Evolutionary conservation across 2,888 invertebrate genomes (phyloP).

Genomic region (Cantharis rustica): DNA sequence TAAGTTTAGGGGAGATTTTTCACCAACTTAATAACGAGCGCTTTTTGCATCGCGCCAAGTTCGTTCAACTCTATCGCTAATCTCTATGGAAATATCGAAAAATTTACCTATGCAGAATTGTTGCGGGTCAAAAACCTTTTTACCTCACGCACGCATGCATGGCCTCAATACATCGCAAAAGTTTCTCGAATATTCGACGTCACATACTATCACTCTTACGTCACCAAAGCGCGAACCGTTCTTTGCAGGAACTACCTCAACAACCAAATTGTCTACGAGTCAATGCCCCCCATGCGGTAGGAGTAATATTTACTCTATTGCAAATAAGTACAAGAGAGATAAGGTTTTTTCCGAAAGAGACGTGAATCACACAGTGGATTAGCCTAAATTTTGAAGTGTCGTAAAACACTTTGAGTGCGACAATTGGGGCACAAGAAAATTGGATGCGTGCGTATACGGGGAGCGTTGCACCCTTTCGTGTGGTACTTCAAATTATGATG

Average conservation of each 20-base stretch:
- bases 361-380: no score
- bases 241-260: conserved; percentile 44
- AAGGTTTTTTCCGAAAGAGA: neutral
- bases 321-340: neutral
- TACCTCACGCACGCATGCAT: conserved; percentile 50
- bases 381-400: neutral
- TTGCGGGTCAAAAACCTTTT: conserved; percentile 58
- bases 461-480: conserved; percentile 5
- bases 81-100: neutral
- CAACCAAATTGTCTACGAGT: conserved; percentile 40
- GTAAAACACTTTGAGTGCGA: neutral
- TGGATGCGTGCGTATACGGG: neutral
- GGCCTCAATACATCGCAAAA: conserved; percentile 43
- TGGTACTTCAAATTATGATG: conserved; percentile 1
- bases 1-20: conserved; percentile 1
- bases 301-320: conserved; percentile 3
- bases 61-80: conserved; percentile 32
- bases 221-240: conserved; percentile 43
- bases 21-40: neutral
- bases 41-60: conserved; percentile 27
- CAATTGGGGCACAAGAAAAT: neutral
- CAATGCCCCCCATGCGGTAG: conserved; percentile 40
- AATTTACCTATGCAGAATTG: conserved; percentile 15
- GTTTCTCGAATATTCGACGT: conserved; percentile 50
- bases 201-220: conserved; percentile 49